Evolutionary conservation across 2,797 vertebrate genomes (phyloP), one percentile per base, ranked within the genome.

Genomic region (Ibycter americanus): DNA sequence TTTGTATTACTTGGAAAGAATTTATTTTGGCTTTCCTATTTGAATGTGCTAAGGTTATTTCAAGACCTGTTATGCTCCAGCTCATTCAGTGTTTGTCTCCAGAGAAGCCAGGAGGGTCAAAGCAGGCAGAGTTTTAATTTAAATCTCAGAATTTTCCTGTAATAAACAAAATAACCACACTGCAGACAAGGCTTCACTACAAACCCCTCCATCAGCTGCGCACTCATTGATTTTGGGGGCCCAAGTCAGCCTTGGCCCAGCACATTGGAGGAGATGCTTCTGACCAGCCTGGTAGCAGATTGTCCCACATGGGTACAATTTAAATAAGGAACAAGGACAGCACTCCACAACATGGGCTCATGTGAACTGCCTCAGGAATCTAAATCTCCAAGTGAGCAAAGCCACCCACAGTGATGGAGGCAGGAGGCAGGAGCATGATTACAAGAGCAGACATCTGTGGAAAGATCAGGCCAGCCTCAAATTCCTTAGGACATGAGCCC

Each of bases 11-110:
- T 70, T 32, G 20, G 51, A 51, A 52, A 74, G 26, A 21, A 65
- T 85, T 85, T 80, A 54, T 66, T 90, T 94, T 80, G 16, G 11
- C 55, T 89, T 83, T 87, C 32, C 26, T 73, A 25, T 73, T 87
- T 87, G 62, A 65, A 77, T 66, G 25, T 16, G 20, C 78, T 62
- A 70, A 70, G 27, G 47, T 78, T 90, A 73, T 89, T 91, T 86
- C 42, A 85, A 85, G 61, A 88, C 19, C 12, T 1, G 1, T 27
- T 80, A 80, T 4, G 5, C 16, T 85, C 63, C 34, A 77, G 47
- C 19, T 85, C 11, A 2, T 58, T 68, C 23, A 56, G 19, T 56
- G 54, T 7, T 49, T 44, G 21, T 46, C 36, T 85, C 42, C 51
- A 85, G 36, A 58, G 34, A 87, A 91, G 17, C 23, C 14, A 3